Percentiles rank a stretch among this genome's conserved stretches.
Conservation (phyloP, 2,113 vertebrate species). For the Pterocles orientalis region DNA sequence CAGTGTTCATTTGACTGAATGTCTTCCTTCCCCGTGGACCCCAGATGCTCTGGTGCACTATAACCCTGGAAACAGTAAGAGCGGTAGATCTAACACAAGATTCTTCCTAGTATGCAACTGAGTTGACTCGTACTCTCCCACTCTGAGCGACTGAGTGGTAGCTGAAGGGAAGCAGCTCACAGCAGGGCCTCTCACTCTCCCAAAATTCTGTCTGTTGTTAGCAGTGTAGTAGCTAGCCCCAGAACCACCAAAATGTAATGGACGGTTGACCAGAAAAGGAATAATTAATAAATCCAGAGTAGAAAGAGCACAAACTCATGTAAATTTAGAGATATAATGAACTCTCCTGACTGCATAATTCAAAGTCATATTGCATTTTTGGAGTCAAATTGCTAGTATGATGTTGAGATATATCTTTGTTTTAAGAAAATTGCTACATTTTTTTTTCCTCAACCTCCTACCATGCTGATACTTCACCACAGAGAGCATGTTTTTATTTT, state of each 20-base stretch:
- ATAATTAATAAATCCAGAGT: neutral
- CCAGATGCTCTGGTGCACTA: neutral
- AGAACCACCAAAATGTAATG: neutral
- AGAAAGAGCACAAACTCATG: neutral
- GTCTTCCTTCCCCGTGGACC: neutral
- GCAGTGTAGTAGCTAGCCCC: neutral
- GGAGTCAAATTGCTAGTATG: neutral
- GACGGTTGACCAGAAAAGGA: neutral
- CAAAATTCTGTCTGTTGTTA: neutral
- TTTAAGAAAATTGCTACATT: neutral
- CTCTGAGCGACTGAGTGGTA: fast-evolving
- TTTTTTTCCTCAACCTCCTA: neutral
- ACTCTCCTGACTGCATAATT: neutral
- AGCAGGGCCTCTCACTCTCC: neutral
- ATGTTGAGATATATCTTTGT: neutral
- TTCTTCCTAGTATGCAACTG: neutral
- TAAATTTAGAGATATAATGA: neutral
- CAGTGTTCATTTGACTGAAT: neutral
- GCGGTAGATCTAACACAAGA: neutral
- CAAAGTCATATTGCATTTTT: neutral
- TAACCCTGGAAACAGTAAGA: neutral
- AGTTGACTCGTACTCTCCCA: fast-evolving
- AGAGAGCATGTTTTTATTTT: neutral
- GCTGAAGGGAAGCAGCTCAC: neutral
- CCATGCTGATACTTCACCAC: neutral